Base-by-base conservation (phyloP, 2,113 vertebrate species). In the Rhea americana region DNA sequence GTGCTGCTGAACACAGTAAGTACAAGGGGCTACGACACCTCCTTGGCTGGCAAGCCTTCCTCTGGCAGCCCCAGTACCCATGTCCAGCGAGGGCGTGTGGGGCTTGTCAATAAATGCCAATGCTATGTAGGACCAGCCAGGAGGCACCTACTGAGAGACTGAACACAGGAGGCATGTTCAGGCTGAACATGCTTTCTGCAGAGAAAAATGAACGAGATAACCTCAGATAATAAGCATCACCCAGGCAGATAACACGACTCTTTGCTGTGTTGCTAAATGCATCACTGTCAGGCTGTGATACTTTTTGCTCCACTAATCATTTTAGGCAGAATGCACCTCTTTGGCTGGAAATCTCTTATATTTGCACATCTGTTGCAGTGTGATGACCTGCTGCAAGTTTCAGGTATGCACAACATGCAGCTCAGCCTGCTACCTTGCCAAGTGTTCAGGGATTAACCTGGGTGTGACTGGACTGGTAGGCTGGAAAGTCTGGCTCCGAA, bases 111-210 rank as follows among this genome's bases (percentile, higher is more conserved):
- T 25, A 78, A 71, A 35, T 17, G 62, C 39, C 47, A 75, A 21
- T 1, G 26, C 5, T 25, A 41, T 0, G 1, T 0, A 50, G 37
- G 18, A 28, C 28, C 72, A 87, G 67, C 16, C 51, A 89, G 65
- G 87, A 85, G 16, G 43, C 72, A 67, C n/a, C 56, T 53, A 21
- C 63, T 32, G 55, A 91, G 79, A 82, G 3, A 28, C 39, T 32
- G 16, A 19, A 17, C 18, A 8, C 2, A 55, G 4, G 55, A 85
- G 26, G n/a, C 55, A 25, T 20, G 35, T 11, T 51, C 58, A 82
- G 37, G 59, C 20, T 71, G 59, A 91, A 85, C 56, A 41, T 14
- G 30, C 47, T 62, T 68, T 51, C 82, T 74, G 65, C 45, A 72
- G 47, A 88, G 47, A 16, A 66, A 68, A 59, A 48, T 1, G 2